phyloP scores from a whole-genome alignment of 2,888 invertebrate genomes.

The Oithona nana region DNA sequence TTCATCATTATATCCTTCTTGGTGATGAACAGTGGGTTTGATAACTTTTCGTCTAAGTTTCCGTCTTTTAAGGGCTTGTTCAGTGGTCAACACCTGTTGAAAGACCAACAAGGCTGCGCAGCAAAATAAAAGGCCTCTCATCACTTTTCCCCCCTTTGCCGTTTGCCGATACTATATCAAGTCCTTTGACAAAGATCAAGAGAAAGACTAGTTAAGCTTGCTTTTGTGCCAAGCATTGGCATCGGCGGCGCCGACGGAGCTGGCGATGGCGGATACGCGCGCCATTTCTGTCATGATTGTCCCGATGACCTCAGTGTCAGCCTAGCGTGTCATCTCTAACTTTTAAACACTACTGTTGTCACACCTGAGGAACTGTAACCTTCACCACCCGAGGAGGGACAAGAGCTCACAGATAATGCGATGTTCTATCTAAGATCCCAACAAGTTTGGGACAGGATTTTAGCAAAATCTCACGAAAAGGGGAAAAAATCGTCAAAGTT shows the following conservation, averaged over 20 bases:
- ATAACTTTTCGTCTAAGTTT: not conserved
- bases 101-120: not conserved
- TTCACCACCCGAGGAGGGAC: no score
- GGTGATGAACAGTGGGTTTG: not conserved
- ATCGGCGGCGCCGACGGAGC: not conserved
- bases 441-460: no score
- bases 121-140: not conserved
- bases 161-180: no score
- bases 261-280: not conserved
- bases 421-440: no score
- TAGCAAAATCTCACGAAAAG: no score
- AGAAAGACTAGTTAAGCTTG: no score
- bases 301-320: not conserved
- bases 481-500: no score
- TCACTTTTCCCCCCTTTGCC: not conserved
- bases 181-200: no score
- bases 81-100: not conserved
- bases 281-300: not conserved
- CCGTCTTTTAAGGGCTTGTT: not conserved
- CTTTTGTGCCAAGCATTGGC: not conserved
- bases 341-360: not conserved
- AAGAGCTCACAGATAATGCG: no score
- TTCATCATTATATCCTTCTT: no score
- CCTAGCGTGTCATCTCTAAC: not conserved
- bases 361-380: not conserved